Evolutionary conservation across 2,113 vertebrate species (phyloP).

Genomic region (Myodes glareolus): DNA sequence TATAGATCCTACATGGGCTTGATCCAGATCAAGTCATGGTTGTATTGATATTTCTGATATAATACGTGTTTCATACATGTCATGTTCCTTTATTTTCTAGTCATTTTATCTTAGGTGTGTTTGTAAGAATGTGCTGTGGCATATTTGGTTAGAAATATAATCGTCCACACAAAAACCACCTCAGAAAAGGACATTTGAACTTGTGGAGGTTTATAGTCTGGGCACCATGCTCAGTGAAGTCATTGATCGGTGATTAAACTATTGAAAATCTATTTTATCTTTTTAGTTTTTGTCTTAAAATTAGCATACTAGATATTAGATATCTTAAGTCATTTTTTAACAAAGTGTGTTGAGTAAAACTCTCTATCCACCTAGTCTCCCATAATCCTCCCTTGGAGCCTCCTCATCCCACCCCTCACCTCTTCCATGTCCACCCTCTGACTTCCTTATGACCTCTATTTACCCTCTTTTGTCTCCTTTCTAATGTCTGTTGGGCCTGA

Average conservation of each 20-base stretch:
- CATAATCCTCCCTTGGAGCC: background rate
- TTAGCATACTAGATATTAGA: background rate
- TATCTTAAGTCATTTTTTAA: background rate
- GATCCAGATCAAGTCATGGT: background rate
- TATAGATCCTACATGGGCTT: background rate
- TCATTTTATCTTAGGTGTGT: background rate
- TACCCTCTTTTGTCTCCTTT: background rate
- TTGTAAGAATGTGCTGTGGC: background rate
- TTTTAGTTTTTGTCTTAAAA: background rate
- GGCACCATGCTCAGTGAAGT: background rate
- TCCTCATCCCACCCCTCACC: background rate
- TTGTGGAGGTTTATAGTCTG: background rate
- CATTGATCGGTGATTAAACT: background rate
- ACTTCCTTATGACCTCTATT: background rate
- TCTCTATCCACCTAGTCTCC: background rate
- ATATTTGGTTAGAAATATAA: background rate
- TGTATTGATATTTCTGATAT: background rate
- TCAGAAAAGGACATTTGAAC: background rate
- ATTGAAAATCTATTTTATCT: background rate
- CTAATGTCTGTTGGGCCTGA: background rate
- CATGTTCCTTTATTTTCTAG: background rate
- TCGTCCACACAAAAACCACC: background rate
- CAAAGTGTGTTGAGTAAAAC: too few relatives aligned
- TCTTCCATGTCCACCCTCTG: background rate
- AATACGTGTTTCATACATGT: background rate